Base-by-base conservation (phyloP, 2,888 invertebrate species). In the Deilephila elpenor region DNA sequence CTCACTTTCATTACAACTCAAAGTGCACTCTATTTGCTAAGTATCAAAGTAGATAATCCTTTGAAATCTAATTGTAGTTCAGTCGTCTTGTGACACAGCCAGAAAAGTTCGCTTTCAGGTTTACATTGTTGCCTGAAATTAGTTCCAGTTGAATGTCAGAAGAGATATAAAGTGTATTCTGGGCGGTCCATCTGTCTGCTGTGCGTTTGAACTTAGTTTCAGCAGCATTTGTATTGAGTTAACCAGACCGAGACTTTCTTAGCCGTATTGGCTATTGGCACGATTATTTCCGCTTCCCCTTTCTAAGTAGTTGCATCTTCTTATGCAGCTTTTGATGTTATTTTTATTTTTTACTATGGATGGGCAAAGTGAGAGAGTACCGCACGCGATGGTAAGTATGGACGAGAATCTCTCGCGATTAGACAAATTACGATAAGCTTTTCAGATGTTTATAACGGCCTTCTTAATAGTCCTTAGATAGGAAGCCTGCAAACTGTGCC, bases 61-160 rank as follows among this genome's bases (percentile, higher is more conserved):
- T 77, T 72, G 75, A 14, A 5, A 14, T 37, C 6, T 3, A 14
- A 6, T 53, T 61, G 51, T n/a, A 51, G 34, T 78, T 81, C 77
- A 70, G 74, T 70, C 56, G 53, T 81, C 83, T 81, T 77, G 74
- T 70, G 67, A 74, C 5, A 29, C 6, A 5, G 60, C 64, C 73
- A 59, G 74, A 78, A 86, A 86, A 86, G 84, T 87, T 87, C 80
- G 75, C 83, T 85, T 82, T 83, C 83, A 86, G 87, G 85, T 88
- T 88, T 85, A 88, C 89, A 88, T 89, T 88, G 88, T 88, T 87
- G 84, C 82, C 82, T 85, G 85, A 88, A 89, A 91, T 91, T 91
- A 88, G 88, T 90, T 90, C 85, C 83, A 88, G 87, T 81, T 88
- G 88, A 88, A 89, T 87, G 86, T 89, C 88, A 87, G 86, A 84